Evolutionary conservation across 2,113 vertebrate genomes (phyloP).

Genomic region (Sorex fumeus): DNA sequence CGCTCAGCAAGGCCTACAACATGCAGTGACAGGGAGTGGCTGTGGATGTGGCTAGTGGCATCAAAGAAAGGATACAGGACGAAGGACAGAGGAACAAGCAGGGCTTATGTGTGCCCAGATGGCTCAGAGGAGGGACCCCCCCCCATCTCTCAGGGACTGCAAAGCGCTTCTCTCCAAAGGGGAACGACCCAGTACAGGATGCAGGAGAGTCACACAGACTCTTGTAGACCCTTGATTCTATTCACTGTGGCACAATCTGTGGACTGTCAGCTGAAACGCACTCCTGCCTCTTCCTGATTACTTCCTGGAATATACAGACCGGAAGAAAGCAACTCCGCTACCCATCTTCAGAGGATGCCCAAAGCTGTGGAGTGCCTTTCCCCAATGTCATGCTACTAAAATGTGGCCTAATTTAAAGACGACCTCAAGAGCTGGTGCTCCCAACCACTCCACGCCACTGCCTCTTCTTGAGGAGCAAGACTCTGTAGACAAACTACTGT

Average conservation of each 20-base stretch:
- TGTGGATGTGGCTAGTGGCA: neutral
- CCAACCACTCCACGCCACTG: neutral
- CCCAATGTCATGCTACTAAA: neutral
- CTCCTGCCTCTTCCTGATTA: neutral
- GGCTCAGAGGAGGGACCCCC: no score
- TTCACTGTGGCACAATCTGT: neutral
- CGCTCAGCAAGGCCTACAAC: neutral
- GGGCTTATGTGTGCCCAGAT: neutral
- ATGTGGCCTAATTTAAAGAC: slow-evolving; percentile 33
- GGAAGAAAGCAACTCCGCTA: neutral
- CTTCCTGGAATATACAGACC: neutral
- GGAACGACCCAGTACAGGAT: neutral
- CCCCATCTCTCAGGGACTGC: neutral
- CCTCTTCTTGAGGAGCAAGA: neutral
- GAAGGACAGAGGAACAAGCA: neutral
- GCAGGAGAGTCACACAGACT: neutral
- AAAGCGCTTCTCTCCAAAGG: neutral
- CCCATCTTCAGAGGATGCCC: neutral
- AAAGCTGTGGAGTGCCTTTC: neutral
- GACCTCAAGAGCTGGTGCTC: neutral
- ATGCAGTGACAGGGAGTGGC: neutral
- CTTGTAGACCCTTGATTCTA: neutral
- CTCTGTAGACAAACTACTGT: neutral
- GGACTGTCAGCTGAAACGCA: neutral
- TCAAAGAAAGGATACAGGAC: neutral